Evolutionary conservation across 2,797 vertebrate genomes (phyloP), one percentile per base, ranked within the genome.

Genomic region (Hydrolagus colliei): DNA sequence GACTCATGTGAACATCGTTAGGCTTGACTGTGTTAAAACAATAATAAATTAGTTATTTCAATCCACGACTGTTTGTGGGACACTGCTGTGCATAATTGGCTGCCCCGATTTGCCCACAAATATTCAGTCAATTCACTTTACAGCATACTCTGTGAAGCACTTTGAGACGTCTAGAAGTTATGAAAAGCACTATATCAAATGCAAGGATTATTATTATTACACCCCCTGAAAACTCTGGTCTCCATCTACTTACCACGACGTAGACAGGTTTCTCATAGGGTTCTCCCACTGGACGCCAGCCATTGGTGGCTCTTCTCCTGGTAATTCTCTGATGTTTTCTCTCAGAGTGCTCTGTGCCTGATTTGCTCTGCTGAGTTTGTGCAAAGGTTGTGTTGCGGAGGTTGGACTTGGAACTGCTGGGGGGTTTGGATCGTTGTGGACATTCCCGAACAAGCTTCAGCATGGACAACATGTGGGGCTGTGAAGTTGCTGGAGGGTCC

Each of bases 221-320:
- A 52, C 41, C 41, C 41, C 41, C 41, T 65, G 62, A 27, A 32
- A 32, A 67, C 8, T 13, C 27, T 84, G 16, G 67, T 18, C 79
- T 35, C 41, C 16, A 84, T 13, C 10, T 88, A 95, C 98, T 87
- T 93, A 99, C 98, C 95, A 98, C 94, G 13, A 97, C 95, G 73
- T 98, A 99, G 87, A 99, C 97, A 0, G 97, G 97, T 92, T 95
- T 99, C 92, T 99, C 96, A 11, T 94, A 96, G 87, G 97, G 94
- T 0, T 93, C 89, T 87, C 98, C 98, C 9, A 99, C 94, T 0
- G 98, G 95, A 79, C 93, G 94, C 98, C 98, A 99, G 92, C 98
- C 98, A 2, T 99, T 99, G 87, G 97, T 99, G 72, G 93, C 94
- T 87, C 96, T 94, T 52, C 96, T 94, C 67, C 93, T 93, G 91